Percentiles rank a stretch among this genome's conserved stretches.
Conservation (phyloP, 2,113 vertebrate species). For the Pseudopipra pipra region DNA sequence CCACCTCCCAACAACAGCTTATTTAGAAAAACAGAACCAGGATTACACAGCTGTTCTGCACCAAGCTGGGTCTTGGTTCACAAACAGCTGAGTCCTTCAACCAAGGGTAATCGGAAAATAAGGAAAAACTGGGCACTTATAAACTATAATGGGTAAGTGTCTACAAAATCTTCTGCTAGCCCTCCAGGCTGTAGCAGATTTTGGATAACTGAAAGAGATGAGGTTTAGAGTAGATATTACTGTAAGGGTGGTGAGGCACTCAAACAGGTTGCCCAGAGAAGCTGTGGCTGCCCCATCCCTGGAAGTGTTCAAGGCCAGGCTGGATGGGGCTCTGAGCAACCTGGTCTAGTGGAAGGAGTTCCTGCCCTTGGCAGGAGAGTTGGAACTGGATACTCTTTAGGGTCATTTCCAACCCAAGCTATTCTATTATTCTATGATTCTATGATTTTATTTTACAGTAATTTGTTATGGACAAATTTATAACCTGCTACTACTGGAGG, state of each 20-base stretch:
- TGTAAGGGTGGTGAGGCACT: neutral
- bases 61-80: neutral
- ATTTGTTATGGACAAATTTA: neutral
- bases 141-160: neutral
- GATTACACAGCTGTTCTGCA: neutral
- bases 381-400: neutral
- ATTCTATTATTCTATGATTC: neutral
- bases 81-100: neutral
- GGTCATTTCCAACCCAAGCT: neutral
- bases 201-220: neutral
- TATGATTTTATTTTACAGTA: neutral
- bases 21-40: neutral
- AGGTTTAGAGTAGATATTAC: neutral
- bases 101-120: neutral
- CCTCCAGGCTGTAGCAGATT: neutral
- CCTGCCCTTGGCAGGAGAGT: neutral
- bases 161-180: neutral
- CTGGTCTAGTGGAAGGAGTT: neutral
- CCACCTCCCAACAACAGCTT: neutral
- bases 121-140: neutral
- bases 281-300: neutral
- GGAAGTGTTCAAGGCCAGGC: neutral
- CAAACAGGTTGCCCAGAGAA: neutral
- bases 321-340: neutral
- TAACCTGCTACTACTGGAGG: neutral